phyloP scores from a whole-genome alignment of 53 echinoderm and acorn worm species.

The Actinopyga echinites region DNA sequence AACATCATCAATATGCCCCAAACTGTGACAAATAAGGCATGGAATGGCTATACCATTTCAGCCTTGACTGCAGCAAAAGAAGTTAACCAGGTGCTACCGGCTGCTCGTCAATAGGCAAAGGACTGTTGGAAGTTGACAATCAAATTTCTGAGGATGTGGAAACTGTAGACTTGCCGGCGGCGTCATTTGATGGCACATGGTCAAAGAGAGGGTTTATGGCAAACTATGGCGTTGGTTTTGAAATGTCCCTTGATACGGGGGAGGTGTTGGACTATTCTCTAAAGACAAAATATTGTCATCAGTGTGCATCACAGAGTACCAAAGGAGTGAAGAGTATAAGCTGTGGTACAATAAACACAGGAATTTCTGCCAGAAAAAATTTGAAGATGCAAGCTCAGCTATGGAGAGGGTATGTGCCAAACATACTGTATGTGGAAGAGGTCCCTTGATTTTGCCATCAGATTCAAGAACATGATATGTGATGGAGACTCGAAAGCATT shows the following conservation, averaged over 20 bases:
- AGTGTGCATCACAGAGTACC: not conserved
- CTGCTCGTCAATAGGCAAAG: not conserved
- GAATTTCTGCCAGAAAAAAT: not conserved
- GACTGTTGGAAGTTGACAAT: not conserved
- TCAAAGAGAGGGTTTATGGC: not conserved
- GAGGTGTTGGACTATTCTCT: conserved; percentile 3
- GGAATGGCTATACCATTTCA: not conserved
- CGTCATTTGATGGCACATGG: conserved; percentile 7
- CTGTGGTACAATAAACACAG: not conserved
- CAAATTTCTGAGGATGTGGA: not conserved
- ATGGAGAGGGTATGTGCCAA: not conserved
- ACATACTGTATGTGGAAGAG: conserved; percentile 1
- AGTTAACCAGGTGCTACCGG: not conserved
- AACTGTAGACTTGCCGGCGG: not conserved
- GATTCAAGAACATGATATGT: conserved; percentile 5
- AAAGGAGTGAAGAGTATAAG: not conserved
- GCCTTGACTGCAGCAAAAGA: not conserved
- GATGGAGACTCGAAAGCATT: conserved; percentile 17
- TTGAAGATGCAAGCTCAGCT: conserved; percentile 9
- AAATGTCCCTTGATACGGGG: not conserved
- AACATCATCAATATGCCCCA: conserved; percentile 7
- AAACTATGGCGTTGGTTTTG: conserved; percentile 3
- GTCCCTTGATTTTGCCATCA: not conserved
- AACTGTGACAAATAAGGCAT: not conserved
- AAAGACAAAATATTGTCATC: not conserved